phyloP scores from a whole-genome alignment of 2,888 invertebrate species.

The Agriopis marginaria region DNA sequence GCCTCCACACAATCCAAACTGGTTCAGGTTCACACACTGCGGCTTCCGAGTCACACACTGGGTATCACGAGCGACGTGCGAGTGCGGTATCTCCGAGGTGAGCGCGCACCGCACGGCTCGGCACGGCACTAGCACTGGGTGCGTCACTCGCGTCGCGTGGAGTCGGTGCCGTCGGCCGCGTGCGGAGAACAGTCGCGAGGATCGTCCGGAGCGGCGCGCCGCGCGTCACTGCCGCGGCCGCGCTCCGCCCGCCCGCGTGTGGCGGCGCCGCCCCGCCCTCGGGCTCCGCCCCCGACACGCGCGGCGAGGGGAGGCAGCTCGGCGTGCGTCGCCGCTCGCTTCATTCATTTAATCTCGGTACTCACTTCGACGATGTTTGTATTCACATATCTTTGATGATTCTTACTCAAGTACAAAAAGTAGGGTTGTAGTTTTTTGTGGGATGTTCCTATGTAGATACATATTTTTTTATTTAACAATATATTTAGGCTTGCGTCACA shows the following conservation, averaged over 20 bases:
- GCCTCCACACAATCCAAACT: slow-evolving; percentile 15
- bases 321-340: no score
- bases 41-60: background rate
- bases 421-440: background rate
- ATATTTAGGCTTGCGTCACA: no score
- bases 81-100: background rate
- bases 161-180: slow-evolving; percentile 35
- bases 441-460: background rate
- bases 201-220: slow-evolving; percentile 61
- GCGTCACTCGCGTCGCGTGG: slow-evolving; percentile 4
- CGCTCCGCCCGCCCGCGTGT: slow-evolving; percentile 36
- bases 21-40: slow-evolving; percentile 10
- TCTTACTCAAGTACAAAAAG: no score
- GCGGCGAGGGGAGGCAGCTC: no score
- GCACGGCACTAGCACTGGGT: slow-evolving; percentile 24
- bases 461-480: no score
- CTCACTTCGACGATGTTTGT: background rate
- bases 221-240: slow-evolving; percentile 59
- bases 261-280: slow-evolving; percentile 30
- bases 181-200: slow-evolving; percentile 22
- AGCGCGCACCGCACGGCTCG: background rate
- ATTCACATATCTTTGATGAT: no score
- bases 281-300: slow-evolving; percentile 9
- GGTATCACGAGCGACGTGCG: no score
- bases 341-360: no score